These are phyloP conservation scores for Eupithecia pulchellata DNA, from an alignment of 2,888 invertebrate genomes.

Conservation along the genomic window DNA sequence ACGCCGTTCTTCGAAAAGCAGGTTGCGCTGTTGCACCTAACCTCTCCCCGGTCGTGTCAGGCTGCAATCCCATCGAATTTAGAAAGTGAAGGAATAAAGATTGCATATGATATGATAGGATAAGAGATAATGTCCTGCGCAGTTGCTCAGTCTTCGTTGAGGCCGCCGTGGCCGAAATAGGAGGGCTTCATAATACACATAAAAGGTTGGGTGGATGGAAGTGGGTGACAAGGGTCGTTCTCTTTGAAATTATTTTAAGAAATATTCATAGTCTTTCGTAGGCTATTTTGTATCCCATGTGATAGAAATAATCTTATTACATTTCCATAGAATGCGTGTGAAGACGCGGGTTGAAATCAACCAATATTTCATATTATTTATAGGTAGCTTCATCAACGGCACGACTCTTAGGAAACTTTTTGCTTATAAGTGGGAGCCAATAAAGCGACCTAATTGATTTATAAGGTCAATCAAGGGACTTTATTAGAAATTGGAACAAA, in stretches of 20 bases:
- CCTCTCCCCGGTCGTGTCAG: too few relatives aligned
- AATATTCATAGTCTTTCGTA: background rate
- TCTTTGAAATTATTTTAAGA: too few relatives aligned
- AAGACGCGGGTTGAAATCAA: background rate
- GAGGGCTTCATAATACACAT: background rate
- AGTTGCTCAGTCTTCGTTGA: too few relatives aligned
- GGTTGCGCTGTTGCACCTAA: too few relatives aligned
- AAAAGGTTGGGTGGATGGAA: background rate
- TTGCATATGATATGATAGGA: too few relatives aligned
- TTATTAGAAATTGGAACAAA: constrained; percentile 2
- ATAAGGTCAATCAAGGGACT: constrained; percentile 6
- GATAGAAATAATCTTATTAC: background rate
- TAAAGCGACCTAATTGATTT: constrained; percentile 4
- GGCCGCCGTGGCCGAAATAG: too few relatives aligned
- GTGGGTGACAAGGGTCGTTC: too few relatives aligned
- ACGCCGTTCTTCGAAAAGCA: too few relatives aligned
- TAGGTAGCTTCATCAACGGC: background rate
- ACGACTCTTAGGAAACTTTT: background rate
- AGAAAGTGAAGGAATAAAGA: too few relatives aligned
- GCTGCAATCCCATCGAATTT: too few relatives aligned
- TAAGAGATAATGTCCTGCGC: too few relatives aligned
- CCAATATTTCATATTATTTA: background rate
- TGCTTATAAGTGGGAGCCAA: background rate
- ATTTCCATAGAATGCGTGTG: background rate
- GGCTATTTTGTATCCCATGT: background rate